Conservation (phyloP, 2,113 vertebrate genomes). For the Psammodynastes pulverulentus region DNA sequence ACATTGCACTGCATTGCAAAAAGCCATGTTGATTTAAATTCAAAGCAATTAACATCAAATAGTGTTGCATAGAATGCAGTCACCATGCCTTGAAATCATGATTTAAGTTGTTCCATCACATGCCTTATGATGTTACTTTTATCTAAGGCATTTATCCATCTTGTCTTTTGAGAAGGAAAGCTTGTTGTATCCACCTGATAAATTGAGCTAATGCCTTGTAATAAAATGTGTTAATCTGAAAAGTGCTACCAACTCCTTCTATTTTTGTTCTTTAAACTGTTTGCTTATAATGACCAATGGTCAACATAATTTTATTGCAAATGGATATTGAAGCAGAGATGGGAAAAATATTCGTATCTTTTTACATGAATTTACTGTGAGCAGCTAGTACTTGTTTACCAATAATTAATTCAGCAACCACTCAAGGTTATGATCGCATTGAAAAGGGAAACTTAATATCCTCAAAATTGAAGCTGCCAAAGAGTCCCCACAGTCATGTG, state of each 20-base stretch:
- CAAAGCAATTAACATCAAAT: not conserved
- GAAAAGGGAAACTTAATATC: not conserved
- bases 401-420: not conserved
- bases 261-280: not conserved
- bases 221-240: not conserved
- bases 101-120: not conserved
- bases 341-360: not conserved
- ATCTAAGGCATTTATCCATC: not conserved
- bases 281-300: not conserved
- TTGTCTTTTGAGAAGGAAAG: not conserved
- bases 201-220: not conserved
- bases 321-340: not conserved
- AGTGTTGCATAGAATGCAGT: not conserved
- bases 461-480: not conserved
- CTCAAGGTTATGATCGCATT: not conserved
- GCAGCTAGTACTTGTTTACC: not conserved
- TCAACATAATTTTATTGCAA: not conserved
- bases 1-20: slow-evolving; percentile 22
- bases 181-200: not conserved
- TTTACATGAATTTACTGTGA: not conserved
- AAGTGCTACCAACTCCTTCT: not conserved
- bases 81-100: not conserved
- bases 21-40: not conserved
- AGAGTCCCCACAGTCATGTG: not conserved
- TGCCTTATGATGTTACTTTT: not conserved